Percentiles rank a stretch among this genome's conserved stretches.
Evolutionary conservation across 2,888 invertebrate genomes (phyloP).

Genomic region (Agelastica alni): DNA sequence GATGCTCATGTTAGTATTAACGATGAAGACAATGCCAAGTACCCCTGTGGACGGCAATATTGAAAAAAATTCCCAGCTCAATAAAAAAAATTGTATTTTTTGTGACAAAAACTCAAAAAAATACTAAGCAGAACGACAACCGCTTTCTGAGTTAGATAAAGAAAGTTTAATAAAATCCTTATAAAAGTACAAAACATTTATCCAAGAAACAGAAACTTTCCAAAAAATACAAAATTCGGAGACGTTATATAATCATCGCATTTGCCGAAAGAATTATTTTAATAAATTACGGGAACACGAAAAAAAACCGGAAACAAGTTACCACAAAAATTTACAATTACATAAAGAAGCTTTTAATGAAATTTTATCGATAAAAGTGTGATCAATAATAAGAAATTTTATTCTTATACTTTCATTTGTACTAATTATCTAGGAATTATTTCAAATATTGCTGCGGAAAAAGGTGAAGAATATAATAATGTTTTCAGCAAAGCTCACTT

Average conservation of each 20-base stretch:
- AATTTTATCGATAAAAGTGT: background rate
- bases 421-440: background rate
- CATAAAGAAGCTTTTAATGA: background rate
- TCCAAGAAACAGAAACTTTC: background rate
- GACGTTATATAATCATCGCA: background rate
- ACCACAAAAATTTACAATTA: background rate
- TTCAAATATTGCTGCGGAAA: background rate
- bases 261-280: background rate
- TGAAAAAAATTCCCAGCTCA: background rate
- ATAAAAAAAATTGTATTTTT: background rate
- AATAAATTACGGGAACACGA: background rate
- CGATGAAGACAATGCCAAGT: too few relatives aligned
- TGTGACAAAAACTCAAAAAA: background rate
- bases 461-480: background rate
- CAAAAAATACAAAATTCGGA: background rate
- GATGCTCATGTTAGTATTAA: too few relatives aligned
- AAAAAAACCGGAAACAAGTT: background rate
- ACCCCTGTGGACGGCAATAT: too few relatives aligned
- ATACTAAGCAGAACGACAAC: background rate
- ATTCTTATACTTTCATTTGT: background rate
- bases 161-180: background rate
- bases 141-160: background rate
- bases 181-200: background rate
- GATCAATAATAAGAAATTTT: background rate
- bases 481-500: background rate